These are phyloP conservation scores for Potamarius usumacintae DNA, from an alignment of 2,113 vertebrate genomes.

Conservation along the genomic window DNA sequence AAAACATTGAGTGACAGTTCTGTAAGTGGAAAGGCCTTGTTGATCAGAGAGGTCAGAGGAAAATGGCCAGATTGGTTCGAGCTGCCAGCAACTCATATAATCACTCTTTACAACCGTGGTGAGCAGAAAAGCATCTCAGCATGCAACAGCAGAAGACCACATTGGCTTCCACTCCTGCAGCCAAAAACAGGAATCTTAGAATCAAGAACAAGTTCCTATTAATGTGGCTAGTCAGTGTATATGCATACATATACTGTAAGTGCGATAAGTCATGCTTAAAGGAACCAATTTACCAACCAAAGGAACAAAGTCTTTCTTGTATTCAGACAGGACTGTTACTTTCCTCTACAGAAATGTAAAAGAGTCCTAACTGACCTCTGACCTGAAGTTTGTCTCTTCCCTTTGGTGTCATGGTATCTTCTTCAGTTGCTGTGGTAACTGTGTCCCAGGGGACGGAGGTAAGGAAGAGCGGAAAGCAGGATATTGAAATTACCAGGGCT, in stretches of 20 bases:
- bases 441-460: conserved; percentile 25
- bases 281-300: conserved; percentile 6
- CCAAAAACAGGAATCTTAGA: no score
- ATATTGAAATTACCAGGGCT: background rate
- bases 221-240: no score
- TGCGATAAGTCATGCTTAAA: background rate
- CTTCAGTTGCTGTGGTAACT: conserved; percentile 67
- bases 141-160: no score
- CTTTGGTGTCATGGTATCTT: conserved; percentile 55
- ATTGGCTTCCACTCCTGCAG: no score
- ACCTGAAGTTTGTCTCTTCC: conserved; percentile 41
- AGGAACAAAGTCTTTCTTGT: conserved; percentile 8
- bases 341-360: conserved; percentile 61
- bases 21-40: no score
- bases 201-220: no score
- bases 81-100: no score
- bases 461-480: background rate
- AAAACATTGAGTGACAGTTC: no score
- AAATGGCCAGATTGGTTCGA: no score
- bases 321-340: background rate
- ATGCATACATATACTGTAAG: background rate
- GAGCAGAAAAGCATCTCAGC: no score
- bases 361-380: conserved; percentile 69
- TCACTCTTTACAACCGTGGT: no score
- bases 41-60: no score